Conservation (phyloP, 2,797 vertebrate species). For the Philypnodon macrostomus region DNA sequence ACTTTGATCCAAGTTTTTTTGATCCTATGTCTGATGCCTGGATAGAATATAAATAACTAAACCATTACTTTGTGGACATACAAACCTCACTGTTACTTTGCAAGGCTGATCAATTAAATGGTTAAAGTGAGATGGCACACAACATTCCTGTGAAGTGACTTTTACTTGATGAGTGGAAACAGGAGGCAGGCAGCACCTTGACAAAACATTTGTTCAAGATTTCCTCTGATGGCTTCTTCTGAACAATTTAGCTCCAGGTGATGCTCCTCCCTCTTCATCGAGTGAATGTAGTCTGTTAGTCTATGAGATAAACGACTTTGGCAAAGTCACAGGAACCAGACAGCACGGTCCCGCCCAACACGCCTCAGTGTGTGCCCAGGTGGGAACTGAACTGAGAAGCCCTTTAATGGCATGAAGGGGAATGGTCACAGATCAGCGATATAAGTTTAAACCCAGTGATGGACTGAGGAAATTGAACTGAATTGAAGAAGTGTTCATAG, state of each 20-base stretch:
- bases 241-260: slow-evolving; percentile 6
- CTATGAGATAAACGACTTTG: neutral
- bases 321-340: neutral
- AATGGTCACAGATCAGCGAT: slow-evolving; percentile 1
- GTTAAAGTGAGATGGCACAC: neutral
- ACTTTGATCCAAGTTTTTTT: no score
- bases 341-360: neutral
- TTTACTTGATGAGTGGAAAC: neutral
- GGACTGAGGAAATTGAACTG: slow-evolving; percentile 13
- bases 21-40: no score
- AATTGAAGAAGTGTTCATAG: neutral
- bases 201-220: neutral
- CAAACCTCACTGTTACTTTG: no score
- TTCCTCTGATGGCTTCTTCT: neutral
- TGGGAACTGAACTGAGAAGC: neutral
- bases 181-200: neutral
- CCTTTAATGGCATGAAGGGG: neutral
- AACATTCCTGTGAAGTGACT: neutral
- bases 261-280: slow-evolving; percentile 6
- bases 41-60: neutral
- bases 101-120: neutral
- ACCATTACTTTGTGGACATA: neutral
- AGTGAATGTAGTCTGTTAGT: neutral
- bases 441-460: slow-evolving; percentile 2
- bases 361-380: neutral